Evolutionary conservation across 2,113 vertebrate genomes (phyloP).

Genomic region (Astur gentilis): DNA sequence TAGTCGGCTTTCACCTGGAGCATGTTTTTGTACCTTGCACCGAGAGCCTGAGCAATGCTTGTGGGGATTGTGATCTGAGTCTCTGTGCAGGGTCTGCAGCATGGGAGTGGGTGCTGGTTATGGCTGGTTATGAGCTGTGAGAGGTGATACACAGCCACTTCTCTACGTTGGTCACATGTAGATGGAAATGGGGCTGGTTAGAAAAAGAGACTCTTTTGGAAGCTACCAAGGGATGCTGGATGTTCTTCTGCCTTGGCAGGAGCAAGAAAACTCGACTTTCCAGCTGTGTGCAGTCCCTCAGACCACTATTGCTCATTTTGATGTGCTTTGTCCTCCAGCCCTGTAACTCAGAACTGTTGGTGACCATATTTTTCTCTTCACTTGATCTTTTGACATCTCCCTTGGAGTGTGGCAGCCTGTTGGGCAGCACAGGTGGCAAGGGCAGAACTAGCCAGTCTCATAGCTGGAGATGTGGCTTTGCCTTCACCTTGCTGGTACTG

Average conservation of each 20-base stretch:
- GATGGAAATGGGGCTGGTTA: neutral
- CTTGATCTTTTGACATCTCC: neutral
- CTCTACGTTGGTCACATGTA: accelerated
- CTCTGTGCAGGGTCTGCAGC: neutral
- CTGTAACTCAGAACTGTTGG: neutral
- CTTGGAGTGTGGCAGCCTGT: neutral
- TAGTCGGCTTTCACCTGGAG: neutral
- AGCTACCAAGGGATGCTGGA: neutral
- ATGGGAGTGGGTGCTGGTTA: neutral
- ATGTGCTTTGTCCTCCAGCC: neutral
- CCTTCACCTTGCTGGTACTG: neutral
- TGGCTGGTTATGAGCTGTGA: neutral
- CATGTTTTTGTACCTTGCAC: neutral
- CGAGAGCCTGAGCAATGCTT: neutral
- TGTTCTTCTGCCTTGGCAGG: neutral
- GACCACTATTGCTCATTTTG: neutral
- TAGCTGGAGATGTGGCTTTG: neutral
- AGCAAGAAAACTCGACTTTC: neutral
- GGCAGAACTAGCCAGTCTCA: neutral
- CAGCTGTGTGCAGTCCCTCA: neutral
- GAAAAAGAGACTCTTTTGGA: neutral
- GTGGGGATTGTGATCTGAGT: neutral
- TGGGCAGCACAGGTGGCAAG: neutral
- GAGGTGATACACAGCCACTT: neutral
- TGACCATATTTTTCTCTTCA: neutral